phyloP scores from a whole-genome alignment of 2,888 invertebrate genomes.

The Gortyna flavago region DNA sequence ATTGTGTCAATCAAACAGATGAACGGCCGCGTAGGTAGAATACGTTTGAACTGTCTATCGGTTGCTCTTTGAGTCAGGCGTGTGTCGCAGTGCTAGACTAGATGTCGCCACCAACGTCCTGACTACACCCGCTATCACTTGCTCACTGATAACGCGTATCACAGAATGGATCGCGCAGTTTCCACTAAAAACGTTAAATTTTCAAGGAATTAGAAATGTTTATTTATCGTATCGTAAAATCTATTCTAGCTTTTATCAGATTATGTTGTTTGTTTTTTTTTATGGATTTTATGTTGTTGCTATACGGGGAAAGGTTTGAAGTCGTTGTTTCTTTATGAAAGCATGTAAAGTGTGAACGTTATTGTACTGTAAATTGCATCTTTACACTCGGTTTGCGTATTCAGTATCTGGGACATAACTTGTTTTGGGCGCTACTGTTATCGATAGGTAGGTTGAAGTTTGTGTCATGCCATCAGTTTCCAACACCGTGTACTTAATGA shows the following conservation, averaged over 20 bases:
- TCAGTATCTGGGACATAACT: constrained; percentile 5
- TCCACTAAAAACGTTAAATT: constrained; percentile 69
- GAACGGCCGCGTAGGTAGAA: constrained; percentile 59
- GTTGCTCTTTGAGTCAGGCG: constrained; percentile 58
- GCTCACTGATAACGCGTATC: constrained; percentile 77
- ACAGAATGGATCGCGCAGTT: constrained; percentile 66
- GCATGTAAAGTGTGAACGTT: constrained; percentile 12
- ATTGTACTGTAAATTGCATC: constrained; percentile 14
- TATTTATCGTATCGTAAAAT: constrained; percentile 64
- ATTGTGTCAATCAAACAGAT: constrained; percentile 72
- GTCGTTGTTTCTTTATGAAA: constrained; percentile 38
- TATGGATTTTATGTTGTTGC: constrained; percentile 57
- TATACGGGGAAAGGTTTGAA: constrained; percentile 28
- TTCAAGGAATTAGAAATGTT: constrained; percentile 68
- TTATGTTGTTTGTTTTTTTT: constrained; percentile 57
- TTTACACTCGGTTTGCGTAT: neutral
- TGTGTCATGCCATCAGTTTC: neutral
- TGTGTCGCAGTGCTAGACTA: constrained; percentile 73
- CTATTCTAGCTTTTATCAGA: constrained; percentile 64
- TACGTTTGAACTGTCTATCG: constrained; percentile 44
- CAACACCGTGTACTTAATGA: neutral
- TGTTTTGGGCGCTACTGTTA: constrained; percentile 2
- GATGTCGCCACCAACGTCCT: constrained; percentile 78
- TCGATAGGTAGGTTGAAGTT: neutral
- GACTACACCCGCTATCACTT: constrained; percentile 73